Evolutionary conservation across 2,113 vertebrate genomes (phyloP), one percentile per base, ranked within the genome.

Genomic region (Ctenodactylus gundi): DNA sequence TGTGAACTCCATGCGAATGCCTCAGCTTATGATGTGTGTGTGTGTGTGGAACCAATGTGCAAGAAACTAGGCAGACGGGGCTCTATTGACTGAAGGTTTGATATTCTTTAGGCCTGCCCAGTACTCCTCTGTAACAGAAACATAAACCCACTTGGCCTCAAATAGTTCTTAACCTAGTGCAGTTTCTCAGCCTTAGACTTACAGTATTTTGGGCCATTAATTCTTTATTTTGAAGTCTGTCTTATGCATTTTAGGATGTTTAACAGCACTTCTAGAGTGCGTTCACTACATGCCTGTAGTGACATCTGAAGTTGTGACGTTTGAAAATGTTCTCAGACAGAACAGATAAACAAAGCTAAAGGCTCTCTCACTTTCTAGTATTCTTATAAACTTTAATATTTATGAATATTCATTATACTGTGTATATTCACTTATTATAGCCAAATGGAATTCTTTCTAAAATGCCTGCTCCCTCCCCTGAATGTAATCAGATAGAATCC

Each of bases 391-490:
- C 46, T 49, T 93, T 55, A 88, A 1, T 89, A 49, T 87, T 17
- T 83, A 85, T 90, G 76, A 80, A 93, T 94, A 85, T 95, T 94
- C 57, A 85, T 91, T 72, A 84, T 1, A 65, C 39, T 89, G 20
- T 88, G 94, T 93, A 44, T 78, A 72, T 72, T 89, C 84, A 93
- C 62, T 82, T 91, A 73, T 85, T 86, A 92, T 1, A 91, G 64
- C 6, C 29, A 93, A 85, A 75, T 75, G 68, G 53, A 91, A 88
- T 97, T 93, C 94, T 95, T 95, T 86, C 58, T 86, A 77, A 83
- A 36, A 90, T 76, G 23, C n/a, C 18, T 46, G 36, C 68, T 84
- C 9, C n/a, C 44, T 70, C 51, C 77, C 76, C 55, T 78, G 77
- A 95, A 83, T 91, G 20, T 84, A 73, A 85, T 41, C 83, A 67